Percentiles rank a stretch among this genome's conserved stretches.
These are phyloP conservation scores for Forbesichthys agassizii DNA, from an alignment of 2,113 vertebrate genomes.

Conservation along the genomic window DNA sequence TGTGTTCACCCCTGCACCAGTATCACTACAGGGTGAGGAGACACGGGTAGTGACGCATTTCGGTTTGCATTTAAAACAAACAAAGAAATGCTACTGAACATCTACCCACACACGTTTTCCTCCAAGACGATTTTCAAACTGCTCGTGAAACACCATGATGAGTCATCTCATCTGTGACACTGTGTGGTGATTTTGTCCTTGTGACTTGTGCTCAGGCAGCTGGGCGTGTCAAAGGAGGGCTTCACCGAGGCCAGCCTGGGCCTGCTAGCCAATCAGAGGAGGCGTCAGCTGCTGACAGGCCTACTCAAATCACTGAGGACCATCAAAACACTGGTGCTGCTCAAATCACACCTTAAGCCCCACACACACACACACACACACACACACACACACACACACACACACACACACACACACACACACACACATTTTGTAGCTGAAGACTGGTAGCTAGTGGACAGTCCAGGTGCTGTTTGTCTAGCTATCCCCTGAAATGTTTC, in stretches of 20 bases:
- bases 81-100: no score
- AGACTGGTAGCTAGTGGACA: no score
- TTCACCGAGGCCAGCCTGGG: constrained; percentile 97
- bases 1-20: no score
- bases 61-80: no score
- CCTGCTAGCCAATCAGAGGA: constrained; percentile 93
- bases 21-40: no score
- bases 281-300: constrained; percentile 90
- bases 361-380: no score
- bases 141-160: neutral
- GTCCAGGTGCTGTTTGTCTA: no score
- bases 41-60: no score
- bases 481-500: no score
- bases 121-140: neutral
- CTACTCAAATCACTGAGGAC: constrained; percentile 95
- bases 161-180: neutral
- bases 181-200: neutral
- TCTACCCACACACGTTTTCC: neutral
- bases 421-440: no score
- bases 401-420: no score
- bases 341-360: neutral
- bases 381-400: no score
- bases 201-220: constrained; percentile 76
- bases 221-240: constrained; percentile 90
- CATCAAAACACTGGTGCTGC: constrained; percentile 94